Base-by-base conservation (phyloP, 2,797 vertebrate species). In the Kryptopterus vitreolus region DNA sequence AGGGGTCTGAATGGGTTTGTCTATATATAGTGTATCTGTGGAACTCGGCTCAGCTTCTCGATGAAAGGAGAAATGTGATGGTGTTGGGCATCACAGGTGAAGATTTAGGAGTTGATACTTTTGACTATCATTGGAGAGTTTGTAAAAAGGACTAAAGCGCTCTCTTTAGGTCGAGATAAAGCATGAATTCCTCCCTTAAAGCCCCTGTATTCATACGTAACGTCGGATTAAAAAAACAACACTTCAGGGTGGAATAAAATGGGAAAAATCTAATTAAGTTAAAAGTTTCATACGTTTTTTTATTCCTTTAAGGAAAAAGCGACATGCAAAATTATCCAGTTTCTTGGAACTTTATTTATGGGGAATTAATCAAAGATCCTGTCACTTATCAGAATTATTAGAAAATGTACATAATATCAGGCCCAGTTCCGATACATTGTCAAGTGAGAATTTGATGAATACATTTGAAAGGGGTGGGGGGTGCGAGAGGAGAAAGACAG, bases 401-500 rank as follows among this genome's bases (percentile, higher is more conserved):
- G 3, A 55, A 24, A 38, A 55, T 55, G 35, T 57, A 31, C 52
- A 57, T 73, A 31, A 35, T n/a, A 57, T 24, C 52, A 73, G 11
- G 5, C 26, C 22, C 26, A 26, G 18, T 16, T 26, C 48, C 26
- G 13, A 26, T 33, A 18, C 48, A 71, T n/a, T n/a, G 4, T 55
- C 29, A 55, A 13, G 5, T 13, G 3, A 57, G 2, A 55, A 33
- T 43, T 58, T 15, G n/a, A 73, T 57, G 71, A 33, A 58, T 24
- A 31, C 38, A 57, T 1, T 2, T 20, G 66, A 46, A 63, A 76
- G 43, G 38, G 38, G 10, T 7, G 38, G 10, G 38, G 38, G 38
- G 10, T 43, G n/a, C n/a, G n/a, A 22, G 35, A 38, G 4, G 61
- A 52, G 59, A 69, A 26, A 72, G n/a, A 84, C 82, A 85, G 81